Evolutionary conservation across 2,797 vertebrate species (phyloP), one percentile per base, ranked within the genome.

Genomic region (Pipistrellus nathusii): DNA sequence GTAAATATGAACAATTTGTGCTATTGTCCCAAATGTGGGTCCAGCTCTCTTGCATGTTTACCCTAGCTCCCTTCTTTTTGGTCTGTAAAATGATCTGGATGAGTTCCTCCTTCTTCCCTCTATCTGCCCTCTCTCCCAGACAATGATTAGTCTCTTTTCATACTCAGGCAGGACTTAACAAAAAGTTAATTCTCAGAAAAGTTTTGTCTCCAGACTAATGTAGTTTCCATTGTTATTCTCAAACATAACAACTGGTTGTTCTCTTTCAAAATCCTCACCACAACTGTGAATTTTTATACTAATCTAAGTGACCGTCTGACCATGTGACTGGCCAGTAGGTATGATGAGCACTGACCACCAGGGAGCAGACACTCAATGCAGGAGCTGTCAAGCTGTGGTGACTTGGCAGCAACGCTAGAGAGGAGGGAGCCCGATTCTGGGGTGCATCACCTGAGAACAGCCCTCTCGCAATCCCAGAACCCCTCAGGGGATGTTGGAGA

Each of bases 161-260:
- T 64, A n/a, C 18, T 92, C 6, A 25, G 46, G 3, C 38, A 55
- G 64, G 25, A 77, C 59, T 91, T 91, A 81, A 83, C 27, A 30
- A 53, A 53, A 85, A 41, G 18, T 82, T 57, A 86, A 32, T 89
- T 57, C 25, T 93, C 68, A 48, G 35, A 55, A 69, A 94, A 72
- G n/a, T 38, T 59, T 86, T 94, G 2, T 6, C 48, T n/a, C 5
- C 23, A 46, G 10, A n/a, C 21, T 41, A 71, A 62, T 3, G 32
- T 23, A 66, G 51, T 12, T 21, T 14, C 30, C 32, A 18, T 13
- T 69, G 23, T 64, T 73, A 69, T 48, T 59, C 23, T 88, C 66
- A 93, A 85, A 82, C 8, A 23, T 35, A 76, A n/a, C 30, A 69
- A 48, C 14, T 17, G 30, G 41, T 51, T 84, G 6, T 90, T 82